Conservation (phyloP, 2,888 invertebrate species). For the Xestia rhomboidea region DNA sequence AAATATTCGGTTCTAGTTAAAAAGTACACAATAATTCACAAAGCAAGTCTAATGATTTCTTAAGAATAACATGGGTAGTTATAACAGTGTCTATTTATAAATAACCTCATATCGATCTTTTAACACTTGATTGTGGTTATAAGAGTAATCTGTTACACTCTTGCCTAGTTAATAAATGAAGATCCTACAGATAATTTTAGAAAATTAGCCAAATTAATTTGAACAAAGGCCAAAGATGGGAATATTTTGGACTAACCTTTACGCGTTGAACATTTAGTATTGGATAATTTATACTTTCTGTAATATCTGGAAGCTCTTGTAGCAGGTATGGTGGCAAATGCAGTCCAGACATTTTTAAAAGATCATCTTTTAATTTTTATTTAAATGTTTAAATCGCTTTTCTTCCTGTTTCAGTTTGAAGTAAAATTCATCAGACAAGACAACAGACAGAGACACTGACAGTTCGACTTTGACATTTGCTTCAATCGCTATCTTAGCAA, state of each 20-base stretch:
- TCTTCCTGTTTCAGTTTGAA: slow-evolving; percentile 21
- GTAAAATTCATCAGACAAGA: slow-evolving; percentile 5
- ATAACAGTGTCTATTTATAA: background rate
- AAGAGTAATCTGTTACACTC: background rate
- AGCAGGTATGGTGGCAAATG: slow-evolving; percentile 87
- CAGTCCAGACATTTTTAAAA: slow-evolving; percentile 79
- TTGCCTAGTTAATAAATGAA: background rate
- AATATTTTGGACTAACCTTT: slow-evolving; percentile 90
- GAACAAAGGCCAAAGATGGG: slow-evolving; percentile 74
- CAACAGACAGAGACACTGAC: background rate
- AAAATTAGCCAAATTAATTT: slow-evolving; percentile 63
- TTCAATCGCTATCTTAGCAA: too few species aligned
- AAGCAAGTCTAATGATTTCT: slow-evolving; percentile 6
- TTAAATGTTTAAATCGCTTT: slow-evolving; percentile 13
- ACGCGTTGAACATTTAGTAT: slow-evolving; percentile 93
- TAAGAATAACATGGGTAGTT: background rate
- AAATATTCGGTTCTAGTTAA: background rate
- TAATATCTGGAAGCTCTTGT: slow-evolving; percentile 91
- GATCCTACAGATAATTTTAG: slow-evolving; percentile 7
- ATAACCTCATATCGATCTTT: background rate
- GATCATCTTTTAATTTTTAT: slow-evolving; percentile 66
- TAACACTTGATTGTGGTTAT: background rate
- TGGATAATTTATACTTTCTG: slow-evolving; percentile 91
- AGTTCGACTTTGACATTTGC: too few species aligned
- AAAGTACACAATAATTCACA: background rate